Percentiles rank a stretch among this genome's conserved stretches.
Conservation (phyloP, 2,888 invertebrate genomes). For the Portevinia maculata region DNA sequence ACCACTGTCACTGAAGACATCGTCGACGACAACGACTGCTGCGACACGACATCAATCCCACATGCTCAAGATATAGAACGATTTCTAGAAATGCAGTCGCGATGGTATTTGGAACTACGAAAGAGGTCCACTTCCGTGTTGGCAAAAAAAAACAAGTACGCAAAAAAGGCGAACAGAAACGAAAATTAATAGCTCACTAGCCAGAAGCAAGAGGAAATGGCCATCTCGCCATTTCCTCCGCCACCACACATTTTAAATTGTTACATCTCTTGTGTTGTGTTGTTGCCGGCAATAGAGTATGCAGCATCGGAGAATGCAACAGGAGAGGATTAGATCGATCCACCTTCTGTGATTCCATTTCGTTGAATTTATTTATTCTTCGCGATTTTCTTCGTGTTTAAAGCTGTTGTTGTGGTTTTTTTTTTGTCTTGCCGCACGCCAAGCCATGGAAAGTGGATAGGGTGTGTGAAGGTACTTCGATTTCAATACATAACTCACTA, state of each 20-base stretch:
- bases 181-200: constrained; percentile 74
- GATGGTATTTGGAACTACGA: constrained; percentile 71
- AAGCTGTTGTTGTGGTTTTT: background rate
- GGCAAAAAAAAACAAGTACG: constrained; percentile 19
- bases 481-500: constrained; percentile 74
- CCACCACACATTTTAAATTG: constrained; percentile 58
- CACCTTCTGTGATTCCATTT: constrained; percentile 72
- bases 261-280: constrained; percentile 17
- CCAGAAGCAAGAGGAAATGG: constrained; percentile 72
- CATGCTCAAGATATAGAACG: constrained; percentile 73
- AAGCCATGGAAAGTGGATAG: constrained; percentile 69
- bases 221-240: constrained; percentile 64
- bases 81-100: constrained; percentile 71
- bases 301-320: constrained; percentile 26
- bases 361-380: constrained; percentile 66
- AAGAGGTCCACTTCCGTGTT: constrained; percentile 69
- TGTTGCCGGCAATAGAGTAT: constrained; percentile 11
- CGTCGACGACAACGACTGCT: constrained; percentile 51
- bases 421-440: constrained; percentile 1
- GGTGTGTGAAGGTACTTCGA: constrained; percentile 71
- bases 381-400: constrained; percentile 18
- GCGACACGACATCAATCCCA: constrained; percentile 73
- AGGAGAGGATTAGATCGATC: constrained; percentile 68
- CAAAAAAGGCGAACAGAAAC: constrained; percentile 41
- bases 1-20: constrained; percentile 56